Evolutionary conservation across 2,888 invertebrate genomes (phyloP).

Genomic region (Drosophila parthenogenetica): DNA sequence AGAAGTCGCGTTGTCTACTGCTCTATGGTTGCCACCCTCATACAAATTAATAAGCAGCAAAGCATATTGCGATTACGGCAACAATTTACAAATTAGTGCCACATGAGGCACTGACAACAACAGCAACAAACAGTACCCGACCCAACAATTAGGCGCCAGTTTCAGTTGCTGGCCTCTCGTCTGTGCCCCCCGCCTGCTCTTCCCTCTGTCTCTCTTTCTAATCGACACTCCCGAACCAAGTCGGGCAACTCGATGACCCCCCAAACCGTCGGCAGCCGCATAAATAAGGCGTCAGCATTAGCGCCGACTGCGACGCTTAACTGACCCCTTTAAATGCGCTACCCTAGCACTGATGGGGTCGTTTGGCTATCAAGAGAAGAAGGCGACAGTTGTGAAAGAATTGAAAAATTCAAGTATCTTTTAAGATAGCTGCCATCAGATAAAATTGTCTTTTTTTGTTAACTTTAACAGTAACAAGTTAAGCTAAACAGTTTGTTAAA

Average conservation of each 20-base stretch:
- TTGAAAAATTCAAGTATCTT: no score
- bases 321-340: constrained; percentile 61
- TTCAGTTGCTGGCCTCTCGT: constrained; percentile 39
- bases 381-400: neutral
- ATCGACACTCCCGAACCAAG: constrained; percentile 23
- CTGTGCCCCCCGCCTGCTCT: neutral
- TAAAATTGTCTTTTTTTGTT: no score
- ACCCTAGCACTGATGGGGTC: constrained; percentile 8
- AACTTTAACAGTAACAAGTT: no score
- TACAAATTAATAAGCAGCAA: constrained; percentile 74
- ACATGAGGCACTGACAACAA: constrained; percentile 70
- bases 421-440: no score
- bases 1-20: constrained; percentile 45
- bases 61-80: constrained; percentile 77
- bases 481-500: no score
- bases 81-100: constrained; percentile 79
- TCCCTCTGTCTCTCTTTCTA: constrained; percentile 8
- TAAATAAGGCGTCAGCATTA: constrained; percentile 67
- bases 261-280: constrained; percentile 53
- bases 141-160: constrained; percentile 64
- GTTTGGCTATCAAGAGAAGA: neutral
- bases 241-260: constrained; percentile 47
- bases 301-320: constrained; percentile 59
- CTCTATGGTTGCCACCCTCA: constrained; percentile 55
- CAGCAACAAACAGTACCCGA: constrained; percentile 26